Percentiles rank a stretch among this genome's conserved stretches.
phyloP scores from a whole-genome alignment of 2,888 invertebrate genomes.

The Eilema depressum region DNA sequence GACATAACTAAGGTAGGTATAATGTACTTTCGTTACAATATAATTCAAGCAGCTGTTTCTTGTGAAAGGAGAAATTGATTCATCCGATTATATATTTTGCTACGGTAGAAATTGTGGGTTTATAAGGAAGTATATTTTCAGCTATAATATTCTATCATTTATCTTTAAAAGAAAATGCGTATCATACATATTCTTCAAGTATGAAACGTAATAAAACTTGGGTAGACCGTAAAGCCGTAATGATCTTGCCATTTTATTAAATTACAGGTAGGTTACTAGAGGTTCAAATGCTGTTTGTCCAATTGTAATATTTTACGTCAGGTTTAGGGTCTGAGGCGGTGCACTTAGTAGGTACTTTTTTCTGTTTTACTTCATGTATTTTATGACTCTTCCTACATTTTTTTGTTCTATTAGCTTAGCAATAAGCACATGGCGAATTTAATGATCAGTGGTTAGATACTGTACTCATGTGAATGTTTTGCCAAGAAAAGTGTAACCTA shows the following conservation, averaged over 20 bases:
- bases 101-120: neutral
- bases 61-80: neutral
- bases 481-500: too few species aligned
- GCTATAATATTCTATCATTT: neutral
- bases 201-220: neutral
- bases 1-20: slow-evolving; percentile 4
- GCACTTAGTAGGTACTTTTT: neutral
- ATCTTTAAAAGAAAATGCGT: neutral
- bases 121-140: neutral
- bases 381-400: too few species aligned
- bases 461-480: too few species aligned
- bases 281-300: neutral
- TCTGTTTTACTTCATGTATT: too few species aligned
- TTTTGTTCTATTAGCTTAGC: too few species aligned
- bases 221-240: neutral
- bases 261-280: neutral
- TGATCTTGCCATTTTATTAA: neutral
- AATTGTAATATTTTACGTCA: neutral
- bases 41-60: too few species aligned
- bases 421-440: too few species aligned
- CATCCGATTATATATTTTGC: neutral
- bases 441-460: too few species aligned
- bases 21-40: neutral
- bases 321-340: neutral
- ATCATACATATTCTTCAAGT: neutral